Percentiles rank a stretch among this genome's conserved stretches.
phyloP scores from a whole-genome alignment of 2,888 invertebrate genomes.

The Thereva nobilitata region DNA sequence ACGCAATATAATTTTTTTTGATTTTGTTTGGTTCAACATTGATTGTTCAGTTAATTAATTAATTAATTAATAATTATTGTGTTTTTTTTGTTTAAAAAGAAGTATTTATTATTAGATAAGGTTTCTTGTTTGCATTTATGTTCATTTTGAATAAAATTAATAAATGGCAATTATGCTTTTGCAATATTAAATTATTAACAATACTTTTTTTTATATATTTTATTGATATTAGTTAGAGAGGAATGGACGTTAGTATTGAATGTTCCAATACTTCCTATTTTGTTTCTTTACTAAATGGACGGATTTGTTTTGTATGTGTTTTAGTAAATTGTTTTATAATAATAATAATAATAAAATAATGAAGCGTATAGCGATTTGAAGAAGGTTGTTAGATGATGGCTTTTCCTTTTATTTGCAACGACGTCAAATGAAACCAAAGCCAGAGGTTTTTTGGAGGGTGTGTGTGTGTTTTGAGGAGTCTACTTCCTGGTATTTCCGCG shows the following conservation, averaged over 20 bases:
- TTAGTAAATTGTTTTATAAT: too few species aligned
- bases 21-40: too few species aligned
- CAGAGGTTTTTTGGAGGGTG: constrained; percentile 35
- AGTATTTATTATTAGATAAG: constrained; percentile 12
- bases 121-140: constrained; percentile 17
- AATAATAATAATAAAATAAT: not conserved
- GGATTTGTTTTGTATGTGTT: not conserved
- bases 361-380: constrained; percentile 15
- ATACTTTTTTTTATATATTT: too few species aligned
- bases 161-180: constrained; percentile 23
- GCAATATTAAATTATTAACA: too few species aligned
- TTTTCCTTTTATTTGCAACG: constrained; percentile 56
- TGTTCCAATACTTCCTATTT: constrained; percentile 19
- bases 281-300: constrained; percentile 1
- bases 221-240: not conserved
- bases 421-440: constrained; percentile 58
- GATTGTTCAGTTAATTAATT: too few species aligned
- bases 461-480: constrained; percentile 1
- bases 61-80: not conserved
- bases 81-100: constrained; percentile 16
- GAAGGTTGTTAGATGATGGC: constrained; percentile 43
- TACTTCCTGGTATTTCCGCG: constrained; percentile 53
- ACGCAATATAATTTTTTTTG: too few species aligned
- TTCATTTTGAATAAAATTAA: constrained; percentile 32
- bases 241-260: constrained; percentile 32